Evolutionary conservation across 1,140 invertebrate genomes (phyloP).

Genomic region (Elysia chlorotica): DNA sequence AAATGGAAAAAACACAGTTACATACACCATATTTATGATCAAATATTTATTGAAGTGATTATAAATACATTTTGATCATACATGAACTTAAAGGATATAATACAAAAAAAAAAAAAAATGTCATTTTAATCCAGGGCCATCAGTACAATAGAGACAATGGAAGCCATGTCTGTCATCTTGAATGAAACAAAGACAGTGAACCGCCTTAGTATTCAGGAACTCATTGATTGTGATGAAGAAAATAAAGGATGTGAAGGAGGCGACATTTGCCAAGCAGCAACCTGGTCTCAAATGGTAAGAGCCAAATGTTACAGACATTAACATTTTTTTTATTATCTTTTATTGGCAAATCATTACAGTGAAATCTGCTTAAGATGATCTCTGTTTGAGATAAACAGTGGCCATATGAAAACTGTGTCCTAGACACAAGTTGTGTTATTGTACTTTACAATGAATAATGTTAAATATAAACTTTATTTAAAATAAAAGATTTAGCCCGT

Average conservation of each 20-base stretch:
- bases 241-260: constrained; percentile 82
- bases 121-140: constrained; percentile 68
- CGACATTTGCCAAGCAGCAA: constrained; percentile 77
- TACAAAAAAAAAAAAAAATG: not conserved
- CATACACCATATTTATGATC: not conserved
- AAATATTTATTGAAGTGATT: not conserved
- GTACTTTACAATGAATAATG: no score
- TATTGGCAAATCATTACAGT: no score
- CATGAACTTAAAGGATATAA: not conserved
- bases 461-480: no score
- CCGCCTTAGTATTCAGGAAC: constrained; percentile 78
- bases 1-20: no score
- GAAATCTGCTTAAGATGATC: no score
- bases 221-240: constrained; percentile 80
- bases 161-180: constrained; percentile 77
- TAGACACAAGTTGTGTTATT: no score
- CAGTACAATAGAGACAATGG: constrained; percentile 76
- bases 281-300: constrained; percentile 69
- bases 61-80: not conserved
- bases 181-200: constrained; percentile 62
- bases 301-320: no score
- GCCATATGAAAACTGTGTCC: no score
- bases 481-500: no score
- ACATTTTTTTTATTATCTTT: no score
- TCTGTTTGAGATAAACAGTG: no score